A percentile compares a stretch with the other conserved stretches of the same genome.
Conservation (phyloP, 1,140 invertebrate genomes). For the Zelostemma sp. region DNA sequence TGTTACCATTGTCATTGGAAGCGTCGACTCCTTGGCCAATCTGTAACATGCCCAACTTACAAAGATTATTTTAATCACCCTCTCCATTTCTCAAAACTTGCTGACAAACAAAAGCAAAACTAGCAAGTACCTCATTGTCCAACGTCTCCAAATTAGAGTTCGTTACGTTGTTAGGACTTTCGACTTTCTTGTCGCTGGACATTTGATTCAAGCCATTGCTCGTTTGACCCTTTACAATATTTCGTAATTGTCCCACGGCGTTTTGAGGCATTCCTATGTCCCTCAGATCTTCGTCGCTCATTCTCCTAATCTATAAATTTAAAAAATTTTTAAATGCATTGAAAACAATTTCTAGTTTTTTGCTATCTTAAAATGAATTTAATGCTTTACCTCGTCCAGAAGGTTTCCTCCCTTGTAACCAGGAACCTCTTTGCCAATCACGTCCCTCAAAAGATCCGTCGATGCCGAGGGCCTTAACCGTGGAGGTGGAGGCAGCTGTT, state of each 20-base stretch:
- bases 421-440: constrained; percentile 68
- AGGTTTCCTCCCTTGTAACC: constrained; percentile 66
- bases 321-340: too few species aligned
- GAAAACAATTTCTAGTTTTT: too few species aligned
- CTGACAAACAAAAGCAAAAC: too few species aligned
- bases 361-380: too few species aligned
- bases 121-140: constrained; percentile 58
- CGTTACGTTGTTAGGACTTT: constrained; percentile 51
- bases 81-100: constrained; percentile 8
- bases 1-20: constrained; percentile 52
- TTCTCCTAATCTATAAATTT: constrained; percentile 69
- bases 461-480: constrained; percentile 57
- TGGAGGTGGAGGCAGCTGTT: constrained; percentile 58
- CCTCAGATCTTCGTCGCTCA: constrained; percentile 71
- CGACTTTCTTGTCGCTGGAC: constrained; percentile 59
- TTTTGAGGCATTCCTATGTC: constrained; percentile 69
- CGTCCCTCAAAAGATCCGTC: constrained; percentile 63
- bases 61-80: neutral
- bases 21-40: constrained; percentile 47
- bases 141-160: constrained; percentile 52
- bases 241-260: constrained; percentile 72
- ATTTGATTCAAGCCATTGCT: constrained; percentile 68
- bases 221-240: constrained; percentile 72
- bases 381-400: constrained; percentile 62
- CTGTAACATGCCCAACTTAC: constrained; percentile 30